Conservation (phyloP, 2,888 invertebrate species). For the Lucinisca nassula region DNA sequence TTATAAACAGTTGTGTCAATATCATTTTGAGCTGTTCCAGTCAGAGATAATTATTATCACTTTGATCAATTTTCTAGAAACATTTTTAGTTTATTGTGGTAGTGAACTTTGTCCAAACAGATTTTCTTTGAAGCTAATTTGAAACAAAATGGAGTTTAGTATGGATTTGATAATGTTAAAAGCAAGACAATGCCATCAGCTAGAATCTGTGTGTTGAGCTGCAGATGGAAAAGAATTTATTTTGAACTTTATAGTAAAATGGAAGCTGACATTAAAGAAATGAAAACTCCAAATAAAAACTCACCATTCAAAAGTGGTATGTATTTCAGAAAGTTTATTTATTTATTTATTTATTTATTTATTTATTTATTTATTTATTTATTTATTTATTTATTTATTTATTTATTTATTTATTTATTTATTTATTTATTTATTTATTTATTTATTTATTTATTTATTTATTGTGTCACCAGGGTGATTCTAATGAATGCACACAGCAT, state of each 20-base stretch:
- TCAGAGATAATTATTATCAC: constrained; percentile 11
- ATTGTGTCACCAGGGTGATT: neutral
- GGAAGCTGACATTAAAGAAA: constrained; percentile 35
- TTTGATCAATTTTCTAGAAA: neutral
- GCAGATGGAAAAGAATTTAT: constrained; percentile 25
- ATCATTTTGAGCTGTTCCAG: neutral
- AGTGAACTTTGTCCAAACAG: neutral
- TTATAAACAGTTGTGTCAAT: constrained; percentile 12
- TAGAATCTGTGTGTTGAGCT: neutral
- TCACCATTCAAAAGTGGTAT: constrained; percentile 55
- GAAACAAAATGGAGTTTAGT: neutral
- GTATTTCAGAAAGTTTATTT: neutral
- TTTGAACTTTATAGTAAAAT: constrained; percentile 29
- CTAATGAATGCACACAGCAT: too few relatives aligned
- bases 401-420: neutral
- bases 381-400: constrained; percentile 1
- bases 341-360: constrained; percentile 6
- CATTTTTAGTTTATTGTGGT: neutral
- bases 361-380: neutral
- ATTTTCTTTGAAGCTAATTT: neutral
- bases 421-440: neutral
- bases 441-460: neutral
- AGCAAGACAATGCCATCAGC: constrained; percentile 3
- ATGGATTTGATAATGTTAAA: neutral
- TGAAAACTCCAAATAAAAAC: constrained; percentile 49